phyloP scores from a whole-genome alignment of 1,140 invertebrate genomes.

The Aleiodes sp. region DNA sequence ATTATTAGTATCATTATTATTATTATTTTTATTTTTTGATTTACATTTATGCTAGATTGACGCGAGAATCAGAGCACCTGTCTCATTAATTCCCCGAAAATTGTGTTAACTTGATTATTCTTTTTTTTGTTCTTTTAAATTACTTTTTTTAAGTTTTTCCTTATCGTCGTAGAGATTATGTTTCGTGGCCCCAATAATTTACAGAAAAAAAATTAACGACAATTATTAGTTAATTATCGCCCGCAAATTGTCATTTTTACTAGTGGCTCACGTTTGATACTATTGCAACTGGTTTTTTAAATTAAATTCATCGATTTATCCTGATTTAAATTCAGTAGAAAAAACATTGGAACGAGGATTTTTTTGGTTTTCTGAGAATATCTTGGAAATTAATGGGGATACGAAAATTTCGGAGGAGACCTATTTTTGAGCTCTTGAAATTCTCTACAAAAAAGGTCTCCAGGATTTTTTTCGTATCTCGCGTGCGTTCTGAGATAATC shows the following conservation, averaged over 20 bases:
- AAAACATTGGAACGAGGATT: too few relatives aligned
- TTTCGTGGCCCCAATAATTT: conserved; percentile 62
- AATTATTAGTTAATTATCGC: conserved; percentile 28
- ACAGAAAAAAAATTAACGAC: conserved; percentile 51
- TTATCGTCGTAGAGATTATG: conserved; percentile 57
- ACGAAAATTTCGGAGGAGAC: too few relatives aligned
- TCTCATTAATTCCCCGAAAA: conserved; percentile 33
- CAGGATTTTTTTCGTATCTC: too few relatives aligned
- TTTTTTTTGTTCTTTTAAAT: conserved; percentile 19
- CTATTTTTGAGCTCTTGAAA: too few relatives aligned
- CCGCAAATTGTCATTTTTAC: conserved; percentile 20
- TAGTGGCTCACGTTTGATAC: conserved; percentile 21
- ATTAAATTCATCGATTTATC: neutral
- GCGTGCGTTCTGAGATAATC: too few relatives aligned
- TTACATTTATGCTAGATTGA: conserved; percentile 46
- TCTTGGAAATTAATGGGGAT: too few relatives aligned
- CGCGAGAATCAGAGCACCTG: conserved; percentile 52
- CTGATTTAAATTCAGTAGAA: neutral
- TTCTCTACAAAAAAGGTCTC: too few relatives aligned
- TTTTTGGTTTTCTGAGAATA: too few relatives aligned
- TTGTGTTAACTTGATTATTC: conserved; percentile 6
- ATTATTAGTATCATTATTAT: conserved; percentile 20
- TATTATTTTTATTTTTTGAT: conserved; percentile 35
- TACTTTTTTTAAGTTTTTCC: conserved; percentile 32
- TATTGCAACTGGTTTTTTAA: neutral